phyloP scores from a whole-genome alignment of 2,888 invertebrate genomes.

The Acrobasis repandana region DNA sequence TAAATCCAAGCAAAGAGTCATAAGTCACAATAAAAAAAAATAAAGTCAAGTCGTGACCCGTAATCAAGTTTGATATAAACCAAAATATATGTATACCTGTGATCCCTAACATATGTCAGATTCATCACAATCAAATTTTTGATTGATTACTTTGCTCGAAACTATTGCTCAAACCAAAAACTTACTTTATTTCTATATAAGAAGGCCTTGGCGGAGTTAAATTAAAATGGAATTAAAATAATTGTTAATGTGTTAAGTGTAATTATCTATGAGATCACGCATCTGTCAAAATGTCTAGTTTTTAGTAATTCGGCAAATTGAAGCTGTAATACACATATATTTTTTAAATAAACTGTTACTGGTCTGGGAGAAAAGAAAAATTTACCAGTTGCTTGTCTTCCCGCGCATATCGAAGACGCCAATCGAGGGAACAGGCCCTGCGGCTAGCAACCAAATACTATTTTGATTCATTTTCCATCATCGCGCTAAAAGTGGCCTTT shows the following conservation, averaged over 20 bases:
- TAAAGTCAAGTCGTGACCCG: slow-evolving; percentile 17
- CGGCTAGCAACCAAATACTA: no score
- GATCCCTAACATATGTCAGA: slow-evolving; percentile 28
- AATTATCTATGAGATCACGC: slow-evolving; percentile 1
- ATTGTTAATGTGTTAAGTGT: slow-evolving; percentile 13
- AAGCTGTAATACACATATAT: not conserved
- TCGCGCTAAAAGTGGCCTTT: no score
- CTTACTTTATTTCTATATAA: not conserved
- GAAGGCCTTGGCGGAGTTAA: slow-evolving; percentile 18
- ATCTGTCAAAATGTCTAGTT: slow-evolving; percentile 5
- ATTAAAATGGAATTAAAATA: slow-evolving; percentile 11
- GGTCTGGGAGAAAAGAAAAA: no score
- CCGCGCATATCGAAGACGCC: no score
- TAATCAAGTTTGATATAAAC: slow-evolving; percentile 23
- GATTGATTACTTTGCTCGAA: slow-evolving; percentile 15
- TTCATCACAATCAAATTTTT: slow-evolving; percentile 22
- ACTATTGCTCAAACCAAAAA: slow-evolving; percentile 26
- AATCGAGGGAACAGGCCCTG: no score
- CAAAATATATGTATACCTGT: slow-evolving; percentile 29
- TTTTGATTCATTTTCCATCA: no score
- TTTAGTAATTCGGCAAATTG: not conserved
- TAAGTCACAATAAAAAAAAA: slow-evolving; percentile 6
- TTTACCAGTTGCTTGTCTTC: no score
- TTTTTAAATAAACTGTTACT: not conserved
- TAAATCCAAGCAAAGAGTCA: not conserved